phyloP scores from a whole-genome alignment of 2,888 invertebrate species.

The Nowickia ferox region DNA sequence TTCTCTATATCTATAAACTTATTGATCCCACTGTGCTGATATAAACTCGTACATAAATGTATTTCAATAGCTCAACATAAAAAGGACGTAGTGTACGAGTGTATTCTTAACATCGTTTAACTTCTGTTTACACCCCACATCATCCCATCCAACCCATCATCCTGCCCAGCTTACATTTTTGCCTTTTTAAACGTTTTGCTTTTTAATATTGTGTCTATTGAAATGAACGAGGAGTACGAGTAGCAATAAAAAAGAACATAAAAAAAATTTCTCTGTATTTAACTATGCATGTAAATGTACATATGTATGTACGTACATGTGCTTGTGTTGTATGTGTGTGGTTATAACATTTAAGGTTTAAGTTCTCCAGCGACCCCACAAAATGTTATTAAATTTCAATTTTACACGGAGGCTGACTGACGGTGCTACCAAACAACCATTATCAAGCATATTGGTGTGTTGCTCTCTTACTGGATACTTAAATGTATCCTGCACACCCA shows the following conservation, averaged over 20 bases:
- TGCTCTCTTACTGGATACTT: slow-evolving; percentile 26
- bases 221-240: slow-evolving; percentile 58
- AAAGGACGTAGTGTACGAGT: slow-evolving; percentile 42
- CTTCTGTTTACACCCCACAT: slow-evolving; percentile 65
- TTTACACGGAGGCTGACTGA: slow-evolving; percentile 64
- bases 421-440: slow-evolving; percentile 50
- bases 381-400: slow-evolving; percentile 72
- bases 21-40: slow-evolving; percentile 21
- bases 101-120: slow-evolving; percentile 68
- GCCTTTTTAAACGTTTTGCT: slow-evolving; percentile 38
- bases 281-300: not conserved
- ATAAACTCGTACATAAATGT: slow-evolving; percentile 4
- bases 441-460: slow-evolving; percentile 50
- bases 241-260: slow-evolving; percentile 63
- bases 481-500: slow-evolving; percentile 12
- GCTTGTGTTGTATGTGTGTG: slow-evolving; percentile 17
- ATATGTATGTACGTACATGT: not conserved
- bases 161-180: not conserved
- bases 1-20: not conserved
- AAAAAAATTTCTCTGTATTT: slow-evolving; percentile 24
- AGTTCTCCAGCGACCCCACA: slow-evolving; percentile 70
- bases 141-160: slow-evolving; percentile 12
- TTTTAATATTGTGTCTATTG: slow-evolving; percentile 54
- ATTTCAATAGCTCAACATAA: slow-evolving; percentile 31
- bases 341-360: slow-evolving; percentile 66